Evolutionary conservation across 2,888 invertebrate genomes (phyloP).

Genomic region (Nineta flava): DNA sequence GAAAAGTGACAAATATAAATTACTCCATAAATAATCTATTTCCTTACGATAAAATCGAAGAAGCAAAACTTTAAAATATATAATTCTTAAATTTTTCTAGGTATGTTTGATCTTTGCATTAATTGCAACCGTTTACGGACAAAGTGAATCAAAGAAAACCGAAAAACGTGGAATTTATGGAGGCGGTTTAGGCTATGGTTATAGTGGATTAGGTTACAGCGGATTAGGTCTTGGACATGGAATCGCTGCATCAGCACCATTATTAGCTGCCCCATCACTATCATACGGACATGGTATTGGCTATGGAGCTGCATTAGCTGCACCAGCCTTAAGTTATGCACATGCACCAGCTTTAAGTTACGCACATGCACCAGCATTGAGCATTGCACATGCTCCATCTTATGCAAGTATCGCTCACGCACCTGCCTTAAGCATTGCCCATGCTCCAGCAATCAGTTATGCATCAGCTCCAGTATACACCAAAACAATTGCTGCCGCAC

Average conservation of each 20-base stretch:
- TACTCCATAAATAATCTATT: not conserved
- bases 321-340: not conserved
- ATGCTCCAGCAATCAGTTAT: not conserved
- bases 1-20: too few relatives aligned
- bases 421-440: not conserved
- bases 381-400: not conserved
- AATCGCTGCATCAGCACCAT: not conserved
- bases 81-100: too few relatives aligned
- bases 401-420: not conserved
- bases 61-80: too few relatives aligned
- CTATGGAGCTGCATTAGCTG: slow-evolving; percentile 10
- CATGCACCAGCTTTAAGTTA: too few relatives aligned
- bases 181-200: slow-evolving; percentile 6
- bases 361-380: not conserved
- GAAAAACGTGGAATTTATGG: slow-evolving; percentile 16
- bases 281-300: slow-evolving; percentile 3
- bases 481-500: not conserved
- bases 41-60: not conserved
- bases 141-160: slow-evolving; percentile 13
- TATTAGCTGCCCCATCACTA: not conserved
- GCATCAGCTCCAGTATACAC: not conserved
- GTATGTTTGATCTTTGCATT: slow-evolving; percentile 10
- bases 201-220: slow-evolving; percentile 9
- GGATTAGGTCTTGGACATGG: not conserved
- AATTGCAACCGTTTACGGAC: slow-evolving; percentile 11